These are phyloP conservation scores for Eurosta solidaginis DNA, from an alignment of 1,140 invertebrate genomes.

Conservation along the genomic window DNA sequence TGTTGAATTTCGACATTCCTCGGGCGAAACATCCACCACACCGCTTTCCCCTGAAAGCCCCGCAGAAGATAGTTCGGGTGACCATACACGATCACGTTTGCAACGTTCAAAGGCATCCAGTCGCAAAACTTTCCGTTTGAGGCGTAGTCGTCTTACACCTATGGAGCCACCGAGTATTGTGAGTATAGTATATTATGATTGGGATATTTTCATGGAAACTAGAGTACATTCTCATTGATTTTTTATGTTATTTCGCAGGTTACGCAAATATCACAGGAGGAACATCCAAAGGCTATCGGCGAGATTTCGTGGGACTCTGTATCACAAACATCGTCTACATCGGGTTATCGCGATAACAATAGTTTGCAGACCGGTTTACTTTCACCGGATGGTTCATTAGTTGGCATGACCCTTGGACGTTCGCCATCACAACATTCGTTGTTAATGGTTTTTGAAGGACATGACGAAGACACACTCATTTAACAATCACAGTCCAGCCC, in stretches of 20 bases:
- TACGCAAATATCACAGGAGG: slow-evolving; percentile 49
- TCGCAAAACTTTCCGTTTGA: slow-evolving; percentile 88
- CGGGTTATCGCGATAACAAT: slow-evolving; percentile 73
- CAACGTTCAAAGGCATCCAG: slow-evolving; percentile 93
- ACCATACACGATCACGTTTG: slow-evolving; percentile 69
- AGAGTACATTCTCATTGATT: slow-evolving; percentile 38
- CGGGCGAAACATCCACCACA: slow-evolving; percentile 74
- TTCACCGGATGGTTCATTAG: slow-evolving; percentile 62
- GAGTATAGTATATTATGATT: slow-evolving; percentile 34
- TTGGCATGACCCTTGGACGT: slow-evolving; percentile 54
- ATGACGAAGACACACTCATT: slow-evolving; percentile 77
- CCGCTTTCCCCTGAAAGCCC: slow-evolving; percentile 75
- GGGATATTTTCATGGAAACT: background rate
- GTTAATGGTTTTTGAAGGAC: slow-evolving; percentile 70
- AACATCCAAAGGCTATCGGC: slow-evolving; percentile 53
- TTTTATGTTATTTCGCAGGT: slow-evolving; percentile 46
- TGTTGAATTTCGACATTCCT: slow-evolving; percentile 52
- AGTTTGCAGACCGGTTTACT: slow-evolving; percentile 63
- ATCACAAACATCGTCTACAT: slow-evolving; percentile 76
- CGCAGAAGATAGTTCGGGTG: slow-evolving; percentile 70
- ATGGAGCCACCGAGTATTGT: slow-evolving; percentile 57
- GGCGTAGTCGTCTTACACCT: slow-evolving; percentile 69
- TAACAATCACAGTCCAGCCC: slow-evolving; percentile 60
- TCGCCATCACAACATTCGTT: slow-evolving; percentile 70
- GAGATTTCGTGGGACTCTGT: slow-evolving; percentile 81